phyloP scores from a whole-genome alignment of 2,797 vertebrate species.

The Phataginus tetradactyla region DNA sequence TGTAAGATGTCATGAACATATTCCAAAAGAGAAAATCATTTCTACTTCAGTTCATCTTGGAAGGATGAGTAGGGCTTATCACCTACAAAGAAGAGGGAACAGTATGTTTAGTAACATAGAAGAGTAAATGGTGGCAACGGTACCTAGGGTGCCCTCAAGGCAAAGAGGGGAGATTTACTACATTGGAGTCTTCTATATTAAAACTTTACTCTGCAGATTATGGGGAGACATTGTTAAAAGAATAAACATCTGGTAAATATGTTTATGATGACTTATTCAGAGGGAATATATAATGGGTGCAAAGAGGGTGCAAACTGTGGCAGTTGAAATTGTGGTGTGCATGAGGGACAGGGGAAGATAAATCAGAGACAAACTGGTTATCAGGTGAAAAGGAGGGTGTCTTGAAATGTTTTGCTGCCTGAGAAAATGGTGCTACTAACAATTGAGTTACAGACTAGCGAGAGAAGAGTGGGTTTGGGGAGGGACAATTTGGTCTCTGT shows the following conservation, averaged over 20 bases:
- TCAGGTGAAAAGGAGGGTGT: not conserved
- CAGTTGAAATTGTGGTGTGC: not conserved
- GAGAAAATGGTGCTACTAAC: not conserved
- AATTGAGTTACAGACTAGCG: not conserved
- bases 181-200: not conserved
- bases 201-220: not conserved
- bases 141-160: not conserved
- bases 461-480: not conserved
- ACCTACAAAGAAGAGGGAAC: not conserved
- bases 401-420: not conserved
- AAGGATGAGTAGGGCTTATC: not conserved
- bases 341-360: not conserved
- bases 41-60: not conserved
- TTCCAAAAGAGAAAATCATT: not conserved
- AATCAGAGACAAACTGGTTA: not conserved
- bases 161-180: not conserved
- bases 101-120: not conserved
- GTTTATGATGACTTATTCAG: not conserved
- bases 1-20: not conserved
- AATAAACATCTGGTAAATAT: not conserved
- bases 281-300: not conserved
- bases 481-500: not conserved
- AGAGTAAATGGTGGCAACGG: not conserved
- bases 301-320: fast-evolving
- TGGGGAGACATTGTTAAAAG: not conserved